These are phyloP conservation scores for Piaya cayana DNA, from an alignment of 2,113 vertebrate genomes.

Conservation along the genomic window DNA sequence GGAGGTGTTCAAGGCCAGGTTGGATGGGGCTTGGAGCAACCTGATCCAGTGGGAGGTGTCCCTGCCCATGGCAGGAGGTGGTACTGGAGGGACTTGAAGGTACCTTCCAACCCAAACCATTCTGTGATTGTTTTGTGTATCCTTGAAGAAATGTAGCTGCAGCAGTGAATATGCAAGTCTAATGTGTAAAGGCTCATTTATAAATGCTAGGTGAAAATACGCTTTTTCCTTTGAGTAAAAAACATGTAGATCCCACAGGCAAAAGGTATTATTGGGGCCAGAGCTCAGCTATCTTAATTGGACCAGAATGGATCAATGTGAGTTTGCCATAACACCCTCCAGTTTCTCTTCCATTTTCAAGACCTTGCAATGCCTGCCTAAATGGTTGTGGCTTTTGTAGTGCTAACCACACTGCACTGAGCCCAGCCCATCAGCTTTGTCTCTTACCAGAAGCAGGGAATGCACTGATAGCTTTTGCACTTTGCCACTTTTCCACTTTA, in stretches of 20 bases:
- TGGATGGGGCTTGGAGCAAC: too few relatives aligned
- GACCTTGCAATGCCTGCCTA: not conserved
- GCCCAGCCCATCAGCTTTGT: not conserved
- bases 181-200: not conserved
- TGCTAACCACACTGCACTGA: not conserved
- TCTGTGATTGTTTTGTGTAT: not conserved
- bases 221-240: not conserved
- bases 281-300: not conserved
- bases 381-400: not conserved
- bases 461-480: not conserved
- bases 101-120: too few relatives aligned
- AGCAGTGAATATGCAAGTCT: not conserved
- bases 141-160: not conserved
- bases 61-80: too few relatives aligned
- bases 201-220: fast-evolving
- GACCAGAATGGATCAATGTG: not conserved
- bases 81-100: too few relatives aligned
- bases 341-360: not conserved
- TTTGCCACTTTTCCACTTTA: not conserved
- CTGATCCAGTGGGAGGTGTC: too few relatives aligned
- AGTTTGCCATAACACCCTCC: not conserved
- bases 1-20: too few relatives aligned
- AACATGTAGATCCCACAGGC: not conserved
- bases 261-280: not conserved
- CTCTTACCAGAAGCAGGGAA: not conserved